Conservation (phyloP, 2,797 vertebrate species). For the Sebastes glaucus region DNA sequence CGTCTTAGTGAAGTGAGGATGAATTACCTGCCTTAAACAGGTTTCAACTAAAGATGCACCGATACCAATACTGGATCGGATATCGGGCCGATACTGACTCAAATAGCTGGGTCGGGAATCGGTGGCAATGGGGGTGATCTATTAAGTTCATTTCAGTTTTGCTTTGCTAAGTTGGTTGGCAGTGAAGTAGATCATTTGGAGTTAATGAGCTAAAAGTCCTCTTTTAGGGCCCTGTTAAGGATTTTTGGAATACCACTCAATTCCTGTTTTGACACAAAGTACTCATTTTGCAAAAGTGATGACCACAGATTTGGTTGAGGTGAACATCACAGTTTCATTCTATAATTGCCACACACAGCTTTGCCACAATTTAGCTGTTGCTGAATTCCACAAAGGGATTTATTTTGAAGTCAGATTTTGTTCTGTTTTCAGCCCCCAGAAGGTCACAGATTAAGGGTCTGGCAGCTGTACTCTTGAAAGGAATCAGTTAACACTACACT, state of each 20-base stretch:
- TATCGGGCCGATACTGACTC: not conserved
- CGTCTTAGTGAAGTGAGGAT: not conserved
- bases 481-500: constrained; percentile 5
- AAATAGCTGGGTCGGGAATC: not conserved
- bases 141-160: no score
- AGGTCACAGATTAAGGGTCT: not conserved
- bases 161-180: not conserved
- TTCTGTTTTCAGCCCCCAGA: constrained; percentile 10
- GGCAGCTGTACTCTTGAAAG: constrained; percentile 1
- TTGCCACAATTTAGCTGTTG: not conserved
- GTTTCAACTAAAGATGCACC: not conserved
- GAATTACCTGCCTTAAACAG: not conserved
- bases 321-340: not conserved
- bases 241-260: not conserved
- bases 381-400: not conserved
- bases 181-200: not conserved
- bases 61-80: not conserved
- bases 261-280: not conserved
- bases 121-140: no score
- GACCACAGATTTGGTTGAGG: not conserved
- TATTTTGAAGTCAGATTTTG: constrained; percentile 14
- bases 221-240: not conserved
- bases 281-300: not conserved
- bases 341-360: not conserved
- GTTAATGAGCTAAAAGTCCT: not conserved